A percentile compares a stretch with the other conserved stretches of the same genome.
These are phyloP conservation scores for Idaea aversata DNA, from an alignment of 2,888 invertebrate species.

Conservation along the genomic window DNA sequence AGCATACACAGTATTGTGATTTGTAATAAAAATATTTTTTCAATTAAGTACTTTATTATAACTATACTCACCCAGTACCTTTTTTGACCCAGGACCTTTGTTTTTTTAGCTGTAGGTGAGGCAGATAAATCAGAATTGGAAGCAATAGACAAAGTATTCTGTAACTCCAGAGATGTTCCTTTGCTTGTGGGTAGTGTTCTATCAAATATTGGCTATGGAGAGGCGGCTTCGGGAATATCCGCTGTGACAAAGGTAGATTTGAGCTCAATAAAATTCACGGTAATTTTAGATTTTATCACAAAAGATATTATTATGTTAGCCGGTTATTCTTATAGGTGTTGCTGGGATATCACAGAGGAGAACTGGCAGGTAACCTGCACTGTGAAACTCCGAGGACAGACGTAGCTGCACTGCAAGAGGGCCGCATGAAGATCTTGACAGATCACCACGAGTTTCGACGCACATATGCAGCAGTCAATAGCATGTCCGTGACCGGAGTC, in stretches of 20 bases:
- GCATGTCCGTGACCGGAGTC: conserved; percentile 48
- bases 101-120: conserved; percentile 58
- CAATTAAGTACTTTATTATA: no score
- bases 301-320: neutral
- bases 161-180: conserved; percentile 73
- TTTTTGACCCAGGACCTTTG: neutral
- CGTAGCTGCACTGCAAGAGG: conserved; percentile 68
- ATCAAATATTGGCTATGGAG: conserved; percentile 58
- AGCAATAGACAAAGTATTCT: conserved; percentile 79
- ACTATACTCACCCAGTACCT: no score
- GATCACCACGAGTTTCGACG: conserved; percentile 79
- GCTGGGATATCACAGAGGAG: conserved; percentile 83
- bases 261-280: no score
- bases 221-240: conserved; percentile 67
- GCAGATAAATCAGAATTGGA: conserved; percentile 83
- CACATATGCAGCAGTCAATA: conserved; percentile 55
- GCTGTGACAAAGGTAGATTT: conserved; percentile 76
- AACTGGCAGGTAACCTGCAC: conserved; percentile 86
- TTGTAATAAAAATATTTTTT: neutral
- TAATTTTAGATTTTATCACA: neutral
- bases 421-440: conserved; percentile 79
- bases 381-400: conserved; percentile 77
- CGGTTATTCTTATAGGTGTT: conserved; percentile 43
- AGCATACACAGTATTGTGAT: neutral
- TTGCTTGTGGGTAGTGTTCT: conserved; percentile 74